Evolutionary conservation across 2,797 vertebrate species (phyloP), one percentile per base, ranked within the genome.

Genomic region (Epinephelus coioides): DNA sequence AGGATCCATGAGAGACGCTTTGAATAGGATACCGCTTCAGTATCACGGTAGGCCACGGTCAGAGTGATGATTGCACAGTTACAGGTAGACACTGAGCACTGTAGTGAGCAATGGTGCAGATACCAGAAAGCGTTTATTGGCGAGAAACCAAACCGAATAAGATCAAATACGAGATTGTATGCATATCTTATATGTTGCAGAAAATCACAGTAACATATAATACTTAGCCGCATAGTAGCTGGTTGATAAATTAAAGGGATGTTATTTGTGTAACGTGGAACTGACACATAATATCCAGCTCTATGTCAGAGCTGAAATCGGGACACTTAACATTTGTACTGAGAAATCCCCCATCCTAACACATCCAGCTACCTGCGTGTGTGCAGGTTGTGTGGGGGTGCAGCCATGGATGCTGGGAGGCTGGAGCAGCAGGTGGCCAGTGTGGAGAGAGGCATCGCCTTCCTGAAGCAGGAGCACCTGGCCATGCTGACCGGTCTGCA

Each of bases 371-470:
- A 10, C 11, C 46, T 30, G 18, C 68, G 9, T 81, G 51, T 81
- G 76, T 79, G 82, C 84, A 87, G 88, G 83, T 79, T 71, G 81
- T 84, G 78, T n/a, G 21, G 66, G 73, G 67, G 6, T 60, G 46
- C 76, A 60, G 95, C 94, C 87, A 99, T 99, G 98, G 97, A 98
- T 92, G 96, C 96, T 0, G 81, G 93, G 86, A 96, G 95, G 93
- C 95, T 99, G 92, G 96, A 97, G 95, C 97, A 96, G 93, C 97
- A 98, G 95, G 97, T 99, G 93, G 97, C 97, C 93, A 97, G 95
- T 2, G 96, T 98, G 90, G 97, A 98, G 90, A 92, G 97, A 69
- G 97, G 97, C 92, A 97, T 98, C 13, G 87, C 95, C 18, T 98
- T 99, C 94, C 94, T 99, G 76, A 96, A 98, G 92, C 97, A 97